These are phyloP conservation scores for Papilio glaucus DNA, from an alignment of 1,140 invertebrate species.

Conservation along the genomic window DNA sequence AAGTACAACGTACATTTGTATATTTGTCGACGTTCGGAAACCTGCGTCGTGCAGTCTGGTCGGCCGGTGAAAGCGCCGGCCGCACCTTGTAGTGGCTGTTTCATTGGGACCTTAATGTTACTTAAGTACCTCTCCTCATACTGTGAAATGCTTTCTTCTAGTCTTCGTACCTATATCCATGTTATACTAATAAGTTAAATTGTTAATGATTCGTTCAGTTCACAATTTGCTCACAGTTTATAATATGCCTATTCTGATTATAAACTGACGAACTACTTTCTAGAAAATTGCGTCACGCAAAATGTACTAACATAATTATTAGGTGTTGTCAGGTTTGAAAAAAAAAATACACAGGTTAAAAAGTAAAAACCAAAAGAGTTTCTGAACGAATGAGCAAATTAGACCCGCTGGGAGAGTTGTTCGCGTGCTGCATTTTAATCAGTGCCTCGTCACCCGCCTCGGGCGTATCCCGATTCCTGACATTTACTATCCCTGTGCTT, in stretches of 20 bases:
- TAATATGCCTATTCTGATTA: too few relatives aligned
- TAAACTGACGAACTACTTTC: too few relatives aligned
- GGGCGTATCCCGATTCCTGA: constrained; percentile 52
- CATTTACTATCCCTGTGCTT: background rate
- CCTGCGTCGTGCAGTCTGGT: constrained; percentile 9
- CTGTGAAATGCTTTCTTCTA: background rate
- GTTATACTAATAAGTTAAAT: background rate
- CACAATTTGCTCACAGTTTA: too few relatives aligned
- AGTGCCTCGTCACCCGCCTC: constrained; percentile 50
- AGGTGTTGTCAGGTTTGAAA: too few relatives aligned
- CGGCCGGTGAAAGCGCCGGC: constrained; percentile 33
- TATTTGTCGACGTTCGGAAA: too few relatives aligned
- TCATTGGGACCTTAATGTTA: background rate
- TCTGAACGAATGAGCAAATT: constrained; percentile 2
- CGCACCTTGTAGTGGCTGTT: constrained; percentile 14
- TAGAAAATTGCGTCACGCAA: too few relatives aligned
- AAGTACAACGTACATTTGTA: too few relatives aligned
- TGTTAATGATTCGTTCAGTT: too few relatives aligned
- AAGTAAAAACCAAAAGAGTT: background rate
- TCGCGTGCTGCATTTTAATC: constrained; percentile 55
- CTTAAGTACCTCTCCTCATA: background rate
- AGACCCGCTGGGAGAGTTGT: background rate
- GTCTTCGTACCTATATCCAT: background rate
- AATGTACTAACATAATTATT: too few relatives aligned
- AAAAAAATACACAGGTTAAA: too few relatives aligned